These are phyloP conservation scores for Pollachius pollachius DNA, from an alignment of 2,113 vertebrate species.

Conservation along the genomic window DNA sequence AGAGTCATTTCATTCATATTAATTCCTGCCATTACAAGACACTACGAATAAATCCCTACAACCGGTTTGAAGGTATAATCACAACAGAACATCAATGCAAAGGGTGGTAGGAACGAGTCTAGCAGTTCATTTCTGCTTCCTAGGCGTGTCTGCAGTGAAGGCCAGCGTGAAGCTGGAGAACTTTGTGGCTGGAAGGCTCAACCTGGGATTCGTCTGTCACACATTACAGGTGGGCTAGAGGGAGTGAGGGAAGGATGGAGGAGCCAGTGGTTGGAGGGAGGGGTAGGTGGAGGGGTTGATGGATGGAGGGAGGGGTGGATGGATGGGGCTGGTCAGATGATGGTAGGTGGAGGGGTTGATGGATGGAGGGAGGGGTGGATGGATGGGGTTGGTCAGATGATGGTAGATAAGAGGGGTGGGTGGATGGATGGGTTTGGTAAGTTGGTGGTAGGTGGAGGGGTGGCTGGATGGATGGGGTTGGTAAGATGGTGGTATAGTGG, in stretches of 20 bases:
- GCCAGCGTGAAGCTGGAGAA: conserved; percentile 44
- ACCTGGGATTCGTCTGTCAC: conserved; percentile 54
- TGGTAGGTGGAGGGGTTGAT: background rate
- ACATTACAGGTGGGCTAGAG: conserved; percentile 54
- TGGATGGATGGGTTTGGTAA: background rate
- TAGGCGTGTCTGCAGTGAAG: conserved; percentile 55
- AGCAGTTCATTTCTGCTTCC: background rate
- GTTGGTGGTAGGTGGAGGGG: background rate
- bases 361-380: too few species aligned
- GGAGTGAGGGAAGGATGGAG: background rate
- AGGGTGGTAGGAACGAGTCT: too few species aligned
- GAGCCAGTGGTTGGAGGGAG: background rate
- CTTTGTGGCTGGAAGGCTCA: conserved; percentile 30
- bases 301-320: background rate
- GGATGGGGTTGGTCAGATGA: too few species aligned
- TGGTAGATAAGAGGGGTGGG: background rate
- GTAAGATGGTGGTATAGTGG: background rate
- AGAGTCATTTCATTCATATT: too few species aligned
- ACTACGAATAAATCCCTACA: too few species aligned
- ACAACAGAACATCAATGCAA: too few species aligned
- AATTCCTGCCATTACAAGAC: too few species aligned
- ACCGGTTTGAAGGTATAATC: too few species aligned
- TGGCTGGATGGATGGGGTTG: background rate
- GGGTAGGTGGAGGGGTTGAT: background rate
- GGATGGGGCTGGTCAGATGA: background rate